Evolutionary conservation across 2,888 invertebrate species (phyloP).

Genomic region (Nezara viridula): DNA sequence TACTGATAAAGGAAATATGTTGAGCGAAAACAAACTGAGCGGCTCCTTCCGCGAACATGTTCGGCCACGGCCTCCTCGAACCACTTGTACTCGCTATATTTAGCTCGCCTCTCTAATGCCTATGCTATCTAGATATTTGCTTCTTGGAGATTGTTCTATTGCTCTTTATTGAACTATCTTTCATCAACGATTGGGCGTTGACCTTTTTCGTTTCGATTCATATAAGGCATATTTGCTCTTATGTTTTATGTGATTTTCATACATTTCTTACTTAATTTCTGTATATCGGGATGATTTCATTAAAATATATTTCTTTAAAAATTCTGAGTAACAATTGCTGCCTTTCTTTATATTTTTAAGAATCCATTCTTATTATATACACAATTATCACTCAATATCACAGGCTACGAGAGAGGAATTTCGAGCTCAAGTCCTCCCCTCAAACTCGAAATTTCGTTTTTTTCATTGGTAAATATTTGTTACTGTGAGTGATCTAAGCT

Average conservation of each 20-base stretch:
- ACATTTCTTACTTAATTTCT: background rate
- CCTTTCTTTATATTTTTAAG: no score
- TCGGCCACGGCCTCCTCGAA: background rate
- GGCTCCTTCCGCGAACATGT: background rate
- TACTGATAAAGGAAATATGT: conserved; percentile 1
- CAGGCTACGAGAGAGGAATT: no score
- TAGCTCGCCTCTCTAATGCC: background rate
- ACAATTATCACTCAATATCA: no score
- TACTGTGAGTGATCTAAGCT: no score
- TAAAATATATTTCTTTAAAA: no score
- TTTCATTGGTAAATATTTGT: no score
- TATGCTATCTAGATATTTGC: background rate
- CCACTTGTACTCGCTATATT: background rate
- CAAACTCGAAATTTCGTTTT: no score
- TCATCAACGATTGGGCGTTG: background rate
- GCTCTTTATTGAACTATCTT: background rate
- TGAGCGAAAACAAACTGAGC: background rate
- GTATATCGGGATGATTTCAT: background rate
- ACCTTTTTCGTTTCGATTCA: background rate
- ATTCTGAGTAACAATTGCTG: no score
- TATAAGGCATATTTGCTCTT: background rate
- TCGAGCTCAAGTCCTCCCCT: no score
- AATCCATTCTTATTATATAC: no score
- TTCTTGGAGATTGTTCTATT: background rate
- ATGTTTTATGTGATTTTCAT: background rate